Base-by-base conservation (phyloP, 2,113 vertebrate species). In the Gopherus flavomarginatus region DNA sequence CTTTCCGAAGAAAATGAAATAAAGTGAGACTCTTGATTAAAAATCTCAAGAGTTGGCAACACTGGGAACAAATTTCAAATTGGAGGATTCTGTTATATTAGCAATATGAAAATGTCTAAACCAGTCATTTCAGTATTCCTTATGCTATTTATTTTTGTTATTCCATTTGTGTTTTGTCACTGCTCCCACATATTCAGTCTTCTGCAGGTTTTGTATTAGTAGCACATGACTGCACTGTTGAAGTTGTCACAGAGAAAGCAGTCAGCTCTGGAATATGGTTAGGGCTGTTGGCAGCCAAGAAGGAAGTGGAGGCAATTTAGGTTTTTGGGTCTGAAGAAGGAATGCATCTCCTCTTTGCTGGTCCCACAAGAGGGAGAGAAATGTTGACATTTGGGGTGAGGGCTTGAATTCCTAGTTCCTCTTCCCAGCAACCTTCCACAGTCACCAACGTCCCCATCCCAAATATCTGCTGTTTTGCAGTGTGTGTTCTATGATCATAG, bases 341-440 rank as follows among this genome's bases (percentile, higher is more conserved):
- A 87, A 96, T 90, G 95, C 87, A 94, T 95, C 91, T 96, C 91
- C 92, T 81, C 90, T 96, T 94, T 88, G 21, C 53, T 54, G 7
- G 7, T 54, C 88, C 65, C 93, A 62, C 19, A 1, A 31, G 93
- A 88, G 94, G 95, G 89, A 5, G 13, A 0, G 11, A 78, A 65
- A 31, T 92, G 93, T 95, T 97, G 93, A 96, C 90, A 81, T 93
- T 91, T 95, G 96, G 92, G 93, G 29, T 62, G 90, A 93, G 65
- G 87, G 57, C 79, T 96, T 88, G 62, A 91, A 93, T 94, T 96
- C 86, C 86, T 92, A 94, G 50, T 0, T 2, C 57, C 49, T 84
- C 87, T 95, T 49, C 44, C 35, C 78, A 26, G 53, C 0, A 62
- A 62, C 29, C 0, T 86, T 94, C 79, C 90, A 84, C 65, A 47